Evolutionary conservation across 2,113 vertebrate genomes (phyloP).

Genomic region (Nettapus auritus): DNA sequence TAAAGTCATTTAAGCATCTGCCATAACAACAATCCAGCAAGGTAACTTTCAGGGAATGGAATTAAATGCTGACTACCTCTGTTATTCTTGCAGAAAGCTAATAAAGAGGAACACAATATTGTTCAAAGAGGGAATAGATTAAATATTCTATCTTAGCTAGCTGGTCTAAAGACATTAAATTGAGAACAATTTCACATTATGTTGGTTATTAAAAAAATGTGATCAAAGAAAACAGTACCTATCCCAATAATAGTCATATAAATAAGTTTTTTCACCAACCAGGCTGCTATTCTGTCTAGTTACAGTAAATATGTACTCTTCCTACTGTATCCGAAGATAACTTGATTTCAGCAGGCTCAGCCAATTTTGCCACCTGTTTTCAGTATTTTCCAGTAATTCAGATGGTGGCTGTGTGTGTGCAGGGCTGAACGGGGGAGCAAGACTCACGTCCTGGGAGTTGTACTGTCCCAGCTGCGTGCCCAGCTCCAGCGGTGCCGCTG

Average conservation of each 20-base stretch:
- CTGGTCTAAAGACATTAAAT: neutral
- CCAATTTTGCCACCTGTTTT: neutral
- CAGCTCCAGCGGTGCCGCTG: slow-evolving; percentile 78
- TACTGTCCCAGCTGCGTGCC: slow-evolving; percentile 76
- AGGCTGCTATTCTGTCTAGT: neutral
- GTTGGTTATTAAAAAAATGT: neutral
- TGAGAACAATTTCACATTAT: neutral
- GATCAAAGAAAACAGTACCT: neutral
- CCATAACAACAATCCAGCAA: neutral
- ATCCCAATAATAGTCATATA: neutral
- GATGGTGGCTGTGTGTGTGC: neutral
- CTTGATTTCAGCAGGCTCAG: neutral
- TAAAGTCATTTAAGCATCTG: neutral
- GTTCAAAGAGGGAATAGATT: neutral
- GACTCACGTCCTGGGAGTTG: slow-evolving; percentile 90
- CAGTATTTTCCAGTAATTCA: neutral
- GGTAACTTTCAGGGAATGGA: neutral
- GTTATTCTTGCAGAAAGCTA: neutral
- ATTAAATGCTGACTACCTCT: neutral
- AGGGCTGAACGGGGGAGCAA: neutral
- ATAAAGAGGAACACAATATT: neutral
- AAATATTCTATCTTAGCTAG: neutral
- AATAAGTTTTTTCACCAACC: neutral
- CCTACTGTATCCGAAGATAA: neutral
- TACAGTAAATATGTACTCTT: neutral